Percentiles rank a stretch among this genome's conserved stretches.
phyloP scores from a whole-genome alignment of 2,888 invertebrate genomes.

The Melieria picta region DNA sequence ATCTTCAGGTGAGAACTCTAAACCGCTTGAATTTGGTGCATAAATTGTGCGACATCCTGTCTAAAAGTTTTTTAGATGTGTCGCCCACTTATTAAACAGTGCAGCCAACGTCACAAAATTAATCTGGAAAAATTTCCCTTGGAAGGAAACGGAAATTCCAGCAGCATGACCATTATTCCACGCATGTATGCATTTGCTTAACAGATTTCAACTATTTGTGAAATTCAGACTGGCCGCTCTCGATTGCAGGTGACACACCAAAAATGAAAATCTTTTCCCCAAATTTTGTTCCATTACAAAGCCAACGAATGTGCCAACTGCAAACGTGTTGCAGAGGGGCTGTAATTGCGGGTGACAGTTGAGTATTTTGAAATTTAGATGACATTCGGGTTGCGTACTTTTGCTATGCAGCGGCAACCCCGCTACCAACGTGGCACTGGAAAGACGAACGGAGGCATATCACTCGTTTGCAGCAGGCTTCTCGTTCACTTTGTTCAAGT shows the following conservation, averaged over 20 bases:
- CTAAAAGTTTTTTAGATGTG: not conserved
- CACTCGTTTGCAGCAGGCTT: constrained; percentile 65
- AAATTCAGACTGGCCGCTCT: not conserved
- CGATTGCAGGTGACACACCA: too few species aligned
- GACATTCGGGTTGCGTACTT: too few species aligned
- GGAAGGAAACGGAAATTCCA: constrained; percentile 3
- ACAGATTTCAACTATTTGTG: not conserved
- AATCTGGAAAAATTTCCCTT: not conserved
- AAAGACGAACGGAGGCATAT: constrained; percentile 51
- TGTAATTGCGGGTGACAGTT: too few species aligned
- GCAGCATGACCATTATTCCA: too few species aligned
- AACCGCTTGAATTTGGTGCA: too few species aligned
- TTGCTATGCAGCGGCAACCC: constrained; percentile 4
- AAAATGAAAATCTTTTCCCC: too few species aligned
- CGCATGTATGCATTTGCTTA: not conserved
- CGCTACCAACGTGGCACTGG: constrained; percentile 45
- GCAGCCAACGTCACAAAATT: not conserved
- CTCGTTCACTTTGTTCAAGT: constrained; percentile 78
- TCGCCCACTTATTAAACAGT: not conserved
- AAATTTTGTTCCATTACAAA: too few species aligned
- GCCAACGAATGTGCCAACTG: too few species aligned
- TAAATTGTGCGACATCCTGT: too few species aligned
- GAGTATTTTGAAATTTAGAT: too few species aligned
- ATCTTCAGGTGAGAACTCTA: too few species aligned
- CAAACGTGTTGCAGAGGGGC: too few species aligned